Percentiles rank a stretch among this genome's conserved stretches.
Evolutionary conservation across 2,888 invertebrate species (phyloP).

Genomic region (Rapana venosa): DNA sequence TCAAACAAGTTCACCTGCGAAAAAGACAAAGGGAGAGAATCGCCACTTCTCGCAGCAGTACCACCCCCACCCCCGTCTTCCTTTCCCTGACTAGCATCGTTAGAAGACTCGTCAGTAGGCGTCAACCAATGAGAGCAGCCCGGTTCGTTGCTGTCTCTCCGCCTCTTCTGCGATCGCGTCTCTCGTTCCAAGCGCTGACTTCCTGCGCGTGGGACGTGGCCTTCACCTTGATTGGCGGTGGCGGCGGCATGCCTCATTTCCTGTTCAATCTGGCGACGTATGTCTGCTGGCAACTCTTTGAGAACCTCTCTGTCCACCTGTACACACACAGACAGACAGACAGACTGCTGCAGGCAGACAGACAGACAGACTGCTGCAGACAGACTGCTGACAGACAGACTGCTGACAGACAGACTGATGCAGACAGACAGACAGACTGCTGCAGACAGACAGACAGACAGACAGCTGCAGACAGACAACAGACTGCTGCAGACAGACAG

Average conservation of each 20-base stretch:
- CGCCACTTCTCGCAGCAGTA: neutral
- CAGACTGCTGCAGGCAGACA: too few relatives aligned
- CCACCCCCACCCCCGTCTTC: neutral
- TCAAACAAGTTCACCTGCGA: constrained; percentile 25
- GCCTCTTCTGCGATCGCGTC: neutral
- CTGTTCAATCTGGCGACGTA: constrained; percentile 79
- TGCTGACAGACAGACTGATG: neutral
- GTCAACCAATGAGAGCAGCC: constrained; percentile 42
- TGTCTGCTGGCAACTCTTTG: constrained; percentile 80
- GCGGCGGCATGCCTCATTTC: constrained; percentile 54
- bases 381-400: neutral
- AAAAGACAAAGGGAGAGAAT: constrained; percentile 25
- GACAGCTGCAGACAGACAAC: neutral
- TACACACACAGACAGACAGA: neutral
- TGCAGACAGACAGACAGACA: neutral
- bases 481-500: neutral
- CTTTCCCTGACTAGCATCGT: constrained; percentile 51
- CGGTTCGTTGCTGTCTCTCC: constrained; percentile 12
- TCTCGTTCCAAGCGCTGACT: neutral
- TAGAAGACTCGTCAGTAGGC: constrained; percentile 79
- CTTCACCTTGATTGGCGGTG: neutral
- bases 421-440: neutral
- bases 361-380: neutral
- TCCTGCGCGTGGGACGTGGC: neutral
- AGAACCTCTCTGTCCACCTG: constrained; percentile 81